Conservation (phyloP, 2,888 invertebrate genomes). For the Eupithecia dodoneata region DNA sequence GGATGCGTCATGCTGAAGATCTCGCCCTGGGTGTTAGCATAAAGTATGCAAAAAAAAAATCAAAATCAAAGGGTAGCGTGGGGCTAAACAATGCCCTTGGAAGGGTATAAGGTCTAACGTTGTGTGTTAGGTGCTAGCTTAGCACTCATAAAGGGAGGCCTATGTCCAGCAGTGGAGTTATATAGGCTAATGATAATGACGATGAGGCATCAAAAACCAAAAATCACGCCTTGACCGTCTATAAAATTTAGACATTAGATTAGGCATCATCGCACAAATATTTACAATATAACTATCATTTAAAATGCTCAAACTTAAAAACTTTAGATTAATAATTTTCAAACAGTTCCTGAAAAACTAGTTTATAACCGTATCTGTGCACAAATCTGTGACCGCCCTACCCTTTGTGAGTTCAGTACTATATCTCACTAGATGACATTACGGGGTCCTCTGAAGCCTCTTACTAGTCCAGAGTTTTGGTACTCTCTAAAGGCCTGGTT, state of each 20-base stretch:
- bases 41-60: conserved; percentile 59
- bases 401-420: conserved; percentile 35
- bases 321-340: neutral
- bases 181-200: too few species aligned
- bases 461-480: neutral
- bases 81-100: conserved; percentile 54
- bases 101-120: conserved; percentile 44
- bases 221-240: too few species aligned
- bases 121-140: conserved; percentile 13
- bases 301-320: neutral
- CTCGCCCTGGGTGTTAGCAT: conserved; percentile 42
- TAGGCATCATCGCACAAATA: too few species aligned
- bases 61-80: conserved; percentile 61
- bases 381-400: conserved; percentile 33
- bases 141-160: too few species aligned
- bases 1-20: conserved; percentile 19
- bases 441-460: conserved; percentile 29
- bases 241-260: too few species aligned
- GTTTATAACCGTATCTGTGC: conserved; percentile 9
- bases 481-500: neutral
- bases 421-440: conserved; percentile 41
- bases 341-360: neutral
- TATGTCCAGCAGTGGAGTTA: too few species aligned
- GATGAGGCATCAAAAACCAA: too few species aligned
- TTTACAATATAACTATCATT: too few species aligned